phyloP scores from a whole-genome alignment of 2,888 invertebrate species.

The Notodonta ziczac region DNA sequence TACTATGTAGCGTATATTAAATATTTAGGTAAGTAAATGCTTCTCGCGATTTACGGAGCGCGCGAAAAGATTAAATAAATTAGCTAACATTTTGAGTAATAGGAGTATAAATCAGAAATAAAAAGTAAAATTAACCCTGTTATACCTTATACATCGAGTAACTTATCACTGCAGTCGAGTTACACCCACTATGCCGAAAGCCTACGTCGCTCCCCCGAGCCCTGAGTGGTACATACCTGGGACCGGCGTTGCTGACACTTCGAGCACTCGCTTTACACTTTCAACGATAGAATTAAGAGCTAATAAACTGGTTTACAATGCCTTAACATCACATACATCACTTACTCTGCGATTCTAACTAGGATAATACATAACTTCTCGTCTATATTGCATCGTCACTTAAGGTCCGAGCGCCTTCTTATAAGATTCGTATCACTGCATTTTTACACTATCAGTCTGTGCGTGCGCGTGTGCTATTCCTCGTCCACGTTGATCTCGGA shows the following conservation, averaged over 20 bases:
- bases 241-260: slow-evolving; percentile 60
- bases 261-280: slow-evolving; percentile 72
- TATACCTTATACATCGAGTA: slow-evolving; percentile 51
- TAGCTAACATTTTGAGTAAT: slow-evolving; percentile 50
- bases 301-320: slow-evolving; percentile 65
- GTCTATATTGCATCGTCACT: slow-evolving; percentile 70
- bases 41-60: slow-evolving; percentile 44
- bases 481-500: slow-evolving; percentile 83
- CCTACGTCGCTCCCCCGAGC: slow-evolving; percentile 18
- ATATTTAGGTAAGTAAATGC: slow-evolving; percentile 69
- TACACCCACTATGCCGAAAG: slow-evolving; percentile 21
- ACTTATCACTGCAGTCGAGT: slow-evolving; percentile 40
- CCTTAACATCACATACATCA: slow-evolving; percentile 71
- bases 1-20: slow-evolving; percentile 55
- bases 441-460: slow-evolving; percentile 65
- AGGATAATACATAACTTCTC: slow-evolving; percentile 59
- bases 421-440: slow-evolving; percentile 43
- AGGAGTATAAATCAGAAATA: slow-evolving; percentile 47
- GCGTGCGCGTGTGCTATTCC: slow-evolving; percentile 57
- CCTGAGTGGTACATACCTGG: slow-evolving; percentile 70
- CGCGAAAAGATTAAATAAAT: slow-evolving; percentile 58
- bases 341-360: slow-evolving; percentile 62
- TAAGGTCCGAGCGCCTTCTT: slow-evolving; percentile 46
- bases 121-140: slow-evolving; percentile 72
- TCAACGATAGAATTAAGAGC: slow-evolving; percentile 61